These are phyloP conservation scores for Gallinago nigripennis DNA, from an alignment of 2,797 vertebrate genomes.

Conservation along the genomic window DNA sequence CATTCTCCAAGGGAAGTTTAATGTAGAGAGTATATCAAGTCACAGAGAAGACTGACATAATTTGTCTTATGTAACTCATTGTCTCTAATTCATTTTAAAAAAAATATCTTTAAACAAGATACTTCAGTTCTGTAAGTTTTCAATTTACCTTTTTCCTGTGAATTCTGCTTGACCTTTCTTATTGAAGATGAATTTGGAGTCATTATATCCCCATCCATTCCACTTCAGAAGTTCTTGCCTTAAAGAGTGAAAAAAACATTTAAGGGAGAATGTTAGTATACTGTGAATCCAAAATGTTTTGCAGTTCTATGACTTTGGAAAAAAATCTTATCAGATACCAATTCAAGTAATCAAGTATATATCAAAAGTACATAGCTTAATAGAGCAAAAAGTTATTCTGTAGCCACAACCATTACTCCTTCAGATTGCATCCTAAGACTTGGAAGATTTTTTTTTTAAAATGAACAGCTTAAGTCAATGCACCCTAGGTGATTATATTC, in stretches of 20 bases:
- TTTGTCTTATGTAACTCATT: neutral
- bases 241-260: neutral
- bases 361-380: neutral
- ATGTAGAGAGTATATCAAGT: neutral
- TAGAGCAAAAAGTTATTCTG: neutral
- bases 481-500: neutral
- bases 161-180: constrained; percentile 98
- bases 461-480: neutral
- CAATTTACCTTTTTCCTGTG: constrained; percentile 91
- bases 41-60: neutral
- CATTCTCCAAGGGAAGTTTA: neutral
- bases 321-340: neutral
- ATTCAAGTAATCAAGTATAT: neutral
- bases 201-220: constrained; percentile 99
- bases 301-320: neutral
- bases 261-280: neutral
- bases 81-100: neutral
- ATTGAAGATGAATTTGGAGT: constrained; percentile 93
- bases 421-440: neutral
- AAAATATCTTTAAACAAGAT: neutral
- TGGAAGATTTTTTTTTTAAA: neutral
- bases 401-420: neutral
- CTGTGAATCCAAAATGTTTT: neutral
- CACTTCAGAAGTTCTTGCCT: constrained; percentile 98
- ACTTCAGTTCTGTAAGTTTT: neutral